Base-by-base conservation (phyloP, 2,797 vertebrate genomes). In the Crax fasciolata region DNA sequence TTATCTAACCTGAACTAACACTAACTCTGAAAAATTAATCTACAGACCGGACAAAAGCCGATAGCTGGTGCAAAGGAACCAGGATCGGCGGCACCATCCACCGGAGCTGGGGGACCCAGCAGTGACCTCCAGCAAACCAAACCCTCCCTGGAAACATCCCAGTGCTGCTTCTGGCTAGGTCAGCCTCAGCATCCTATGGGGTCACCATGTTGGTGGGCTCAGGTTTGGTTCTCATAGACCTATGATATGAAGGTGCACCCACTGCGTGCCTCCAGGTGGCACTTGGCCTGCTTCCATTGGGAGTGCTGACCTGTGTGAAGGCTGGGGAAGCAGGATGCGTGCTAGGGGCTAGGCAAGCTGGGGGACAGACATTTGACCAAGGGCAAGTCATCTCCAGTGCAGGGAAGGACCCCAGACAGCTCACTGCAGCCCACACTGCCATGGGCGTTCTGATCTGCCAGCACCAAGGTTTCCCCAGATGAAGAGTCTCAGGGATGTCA, bases 1-100 rank as follows among this genome's bases (percentile, higher is more conserved):
- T 98, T 98, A 98, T 98, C 98, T 98, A 97, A 98, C 97, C 97
- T 97, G 95, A 98, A 97, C 96, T 97, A 98, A 98, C 97, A 96
- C 87, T 96, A 95, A 97, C 95, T 96, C 97, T 96, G 95, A 98
- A 98, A 98, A 98, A 98, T 98, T 98, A 98, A 98, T 98, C 98
- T 97, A 97, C 85, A 95, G 94, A 81, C 97, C 32, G 94, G 97
- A 97, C 96, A 96, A 97, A 97, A 97, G 97, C 96, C 2, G 23
- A 93, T 39, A 80, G 78, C 92, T 43, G 23, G 75, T 84, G 94
- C 87, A 87, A 95, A 97, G 90, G 85, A 3, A 0, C 61, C 21
- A 44, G 74, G 86, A 90, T 91, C 6, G 1, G 52, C 93, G 66
- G 62, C 39, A n/a, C 76, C 61, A 32, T 66, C 88, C 88, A 35